Evolutionary conservation across 2,888 invertebrate genomes (phyloP).

Genomic region (Noctua pronuba): DNA sequence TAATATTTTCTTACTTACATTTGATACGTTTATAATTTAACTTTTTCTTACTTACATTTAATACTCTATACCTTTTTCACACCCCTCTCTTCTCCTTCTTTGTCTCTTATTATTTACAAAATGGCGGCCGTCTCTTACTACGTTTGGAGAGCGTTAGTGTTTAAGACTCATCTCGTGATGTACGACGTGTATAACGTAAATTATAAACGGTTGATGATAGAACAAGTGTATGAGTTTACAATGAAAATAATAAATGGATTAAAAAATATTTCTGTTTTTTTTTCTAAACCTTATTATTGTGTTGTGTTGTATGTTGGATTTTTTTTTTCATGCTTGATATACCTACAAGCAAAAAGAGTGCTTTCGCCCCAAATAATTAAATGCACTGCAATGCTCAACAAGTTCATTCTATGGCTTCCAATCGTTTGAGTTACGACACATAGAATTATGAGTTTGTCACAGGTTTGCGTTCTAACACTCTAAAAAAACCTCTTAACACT

Average conservation of each 20-base stretch:
- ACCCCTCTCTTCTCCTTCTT: no score
- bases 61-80: not conserved
- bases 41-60: not conserved
- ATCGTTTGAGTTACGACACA: not conserved
- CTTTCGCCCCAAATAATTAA: no score
- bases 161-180: constrained; percentile 76
- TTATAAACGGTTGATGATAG: constrained; percentile 88
- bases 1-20: not conserved
- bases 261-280: constrained; percentile 69
- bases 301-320: not conserved
- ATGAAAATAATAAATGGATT: constrained; percentile 88
- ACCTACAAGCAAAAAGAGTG: not conserved
- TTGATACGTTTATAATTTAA: not conserved
- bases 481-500: not conserved
- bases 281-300: not conserved
- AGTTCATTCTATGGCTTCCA: not conserved
- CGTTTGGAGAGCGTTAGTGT: constrained; percentile 69
- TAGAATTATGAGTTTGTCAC: not conserved
- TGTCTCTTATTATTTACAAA: not conserved
- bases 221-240: constrained; percentile 89
- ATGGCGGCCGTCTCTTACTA: constrained; percentile 67
- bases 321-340: not conserved
- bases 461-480: not conserved
- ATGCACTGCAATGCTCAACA: no score
- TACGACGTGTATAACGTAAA: constrained; percentile 83